phyloP scores from a whole-genome alignment of 1,140 invertebrate species.

The Papilio polyxenes region DNA sequence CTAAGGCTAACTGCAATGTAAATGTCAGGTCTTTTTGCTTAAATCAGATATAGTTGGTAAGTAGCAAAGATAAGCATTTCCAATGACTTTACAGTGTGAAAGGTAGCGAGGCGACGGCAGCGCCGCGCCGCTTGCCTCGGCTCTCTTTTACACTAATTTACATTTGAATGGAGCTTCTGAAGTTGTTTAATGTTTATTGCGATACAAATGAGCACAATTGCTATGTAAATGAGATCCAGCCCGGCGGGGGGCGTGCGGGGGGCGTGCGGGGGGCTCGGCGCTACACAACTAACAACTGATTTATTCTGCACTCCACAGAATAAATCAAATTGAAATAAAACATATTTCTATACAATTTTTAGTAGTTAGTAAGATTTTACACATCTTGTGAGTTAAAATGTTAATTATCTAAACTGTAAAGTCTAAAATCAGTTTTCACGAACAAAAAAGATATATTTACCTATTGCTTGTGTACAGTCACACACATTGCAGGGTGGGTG shows the following conservation, averaged over 20 bases:
- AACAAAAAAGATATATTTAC: no score
- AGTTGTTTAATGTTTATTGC: conserved; percentile 23
- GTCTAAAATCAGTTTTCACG: no score
- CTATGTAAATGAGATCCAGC: conserved; percentile 13
- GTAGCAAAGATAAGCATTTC: not conserved
- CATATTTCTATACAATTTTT: not conserved
- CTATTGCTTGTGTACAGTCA: no score
- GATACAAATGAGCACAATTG: conserved; percentile 16
- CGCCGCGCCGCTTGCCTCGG: not conserved
- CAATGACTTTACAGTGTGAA: not conserved
- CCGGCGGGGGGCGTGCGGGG: not conserved
- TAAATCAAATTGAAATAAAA: not conserved
- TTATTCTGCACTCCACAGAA: not conserved
- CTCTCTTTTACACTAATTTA: conserved; percentile 16
- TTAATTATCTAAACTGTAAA: no score
- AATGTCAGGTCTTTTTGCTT: not conserved
- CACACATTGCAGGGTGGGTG: no score
- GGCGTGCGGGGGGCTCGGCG: not conserved
- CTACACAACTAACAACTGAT: not conserved
- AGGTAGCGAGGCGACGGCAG: not conserved
- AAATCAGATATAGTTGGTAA: conserved; percentile 9
- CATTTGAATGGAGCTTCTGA: conserved; percentile 26
- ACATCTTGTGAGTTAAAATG: no score
- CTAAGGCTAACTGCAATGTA: not conserved
- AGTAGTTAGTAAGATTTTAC: not conserved